phyloP scores from a whole-genome alignment of 2,888 invertebrate species.

The Orchesella flavescens region DNA sequence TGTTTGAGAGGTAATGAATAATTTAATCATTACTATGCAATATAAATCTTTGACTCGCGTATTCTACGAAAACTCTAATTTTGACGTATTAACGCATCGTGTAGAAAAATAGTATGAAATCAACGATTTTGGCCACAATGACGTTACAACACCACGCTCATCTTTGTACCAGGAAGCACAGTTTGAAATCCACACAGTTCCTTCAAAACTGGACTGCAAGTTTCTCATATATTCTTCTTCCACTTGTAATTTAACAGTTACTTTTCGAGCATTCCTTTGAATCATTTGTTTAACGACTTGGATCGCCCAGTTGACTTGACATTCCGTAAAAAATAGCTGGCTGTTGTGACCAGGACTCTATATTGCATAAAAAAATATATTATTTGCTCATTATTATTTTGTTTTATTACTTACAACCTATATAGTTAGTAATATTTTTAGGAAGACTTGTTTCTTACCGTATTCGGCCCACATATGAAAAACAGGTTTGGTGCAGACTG shows the following conservation, averaged over 20 bases:
- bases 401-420: no score
- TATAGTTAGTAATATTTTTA: neutral
- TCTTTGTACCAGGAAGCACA: neutral
- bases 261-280: neutral
- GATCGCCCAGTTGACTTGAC: neutral
- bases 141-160: neutral
- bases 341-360: neutral
- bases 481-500: neutral
- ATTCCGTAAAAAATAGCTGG: neutral
- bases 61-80: no score
- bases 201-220: neutral
- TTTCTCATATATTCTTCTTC: neutral
- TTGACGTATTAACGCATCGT: no score
- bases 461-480: neutral
- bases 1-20: no score
- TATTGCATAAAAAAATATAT: neutral
- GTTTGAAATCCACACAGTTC: neutral
- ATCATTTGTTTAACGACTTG: neutral
- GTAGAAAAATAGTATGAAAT: no score
- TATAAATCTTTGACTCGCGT: no score
- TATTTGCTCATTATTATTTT: no score
- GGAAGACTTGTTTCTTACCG: neutral
- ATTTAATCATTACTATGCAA: no score
- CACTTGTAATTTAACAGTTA: neutral
- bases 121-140: neutral